Conservation (phyloP, 2,113 vertebrate species). For the Centropus bengalensis region DNA sequence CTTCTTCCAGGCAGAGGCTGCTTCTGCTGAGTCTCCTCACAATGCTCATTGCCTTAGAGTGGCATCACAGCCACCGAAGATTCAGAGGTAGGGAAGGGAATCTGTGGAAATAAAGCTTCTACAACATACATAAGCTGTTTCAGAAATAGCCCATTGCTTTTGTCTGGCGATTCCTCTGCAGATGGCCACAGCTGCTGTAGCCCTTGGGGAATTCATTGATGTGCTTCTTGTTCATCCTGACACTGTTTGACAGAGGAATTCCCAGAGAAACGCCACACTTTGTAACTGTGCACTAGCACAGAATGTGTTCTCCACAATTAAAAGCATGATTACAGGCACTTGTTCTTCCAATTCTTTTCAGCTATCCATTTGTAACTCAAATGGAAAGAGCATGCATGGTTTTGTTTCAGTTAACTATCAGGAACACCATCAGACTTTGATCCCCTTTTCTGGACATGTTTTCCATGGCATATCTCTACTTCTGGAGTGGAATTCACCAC, state of each 20-base stretch:
- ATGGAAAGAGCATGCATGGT: background rate
- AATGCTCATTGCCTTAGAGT: background rate
- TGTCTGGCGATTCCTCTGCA: background rate
- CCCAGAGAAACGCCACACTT: background rate
- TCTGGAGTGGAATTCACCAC: background rate
- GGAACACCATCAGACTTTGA: background rate
- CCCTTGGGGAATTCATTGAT: background rate
- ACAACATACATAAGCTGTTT: background rate
- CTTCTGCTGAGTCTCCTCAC: background rate
- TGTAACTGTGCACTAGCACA: background rate
- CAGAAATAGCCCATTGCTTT: fast-evolving
- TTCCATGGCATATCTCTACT: background rate
- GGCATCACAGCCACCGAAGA: background rate
- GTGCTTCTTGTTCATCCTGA: background rate
- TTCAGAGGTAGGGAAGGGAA: background rate
- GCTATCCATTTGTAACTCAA: background rate
- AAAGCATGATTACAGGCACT: background rate
- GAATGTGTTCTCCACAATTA: background rate
- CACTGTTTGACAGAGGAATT: background rate
- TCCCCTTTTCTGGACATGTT: background rate
- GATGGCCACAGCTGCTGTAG: background rate
- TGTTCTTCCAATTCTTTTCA: background rate
- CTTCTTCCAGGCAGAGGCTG: background rate
- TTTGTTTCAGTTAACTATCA: background rate
- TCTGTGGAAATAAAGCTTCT: background rate